Percentiles rank a stretch among this genome's conserved stretches.
Evolutionary conservation across 2,888 invertebrate genomes (phyloP).

Genomic region (Cerceris rybyensis): DNA sequence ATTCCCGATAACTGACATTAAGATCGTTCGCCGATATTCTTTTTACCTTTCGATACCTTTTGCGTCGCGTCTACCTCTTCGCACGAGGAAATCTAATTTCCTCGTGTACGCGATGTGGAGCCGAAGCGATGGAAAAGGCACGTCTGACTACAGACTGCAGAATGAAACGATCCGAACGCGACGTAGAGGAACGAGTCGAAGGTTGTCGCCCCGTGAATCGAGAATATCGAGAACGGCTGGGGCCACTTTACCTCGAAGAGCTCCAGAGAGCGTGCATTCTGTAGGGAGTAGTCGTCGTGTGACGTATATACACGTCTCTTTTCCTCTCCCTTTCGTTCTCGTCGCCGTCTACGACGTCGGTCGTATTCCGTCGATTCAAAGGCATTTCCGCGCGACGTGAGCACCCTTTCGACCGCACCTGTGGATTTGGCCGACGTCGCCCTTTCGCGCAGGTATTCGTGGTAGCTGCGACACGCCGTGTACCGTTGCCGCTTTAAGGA

Average conservation of each 20-base stretch:
- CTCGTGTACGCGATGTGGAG: constrained; percentile 34
- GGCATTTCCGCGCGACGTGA: constrained; percentile 61
- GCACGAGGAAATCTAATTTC: constrained; percentile 49
- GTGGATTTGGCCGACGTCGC: constrained; percentile 59
- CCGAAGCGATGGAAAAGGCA: constrained; percentile 14
- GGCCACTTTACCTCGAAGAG: constrained; percentile 33
- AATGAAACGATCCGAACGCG: constrained; percentile 17
- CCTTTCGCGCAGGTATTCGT: constrained; percentile 28
- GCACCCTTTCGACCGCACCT: constrained; percentile 65
- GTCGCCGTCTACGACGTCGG: constrained; percentile 33
- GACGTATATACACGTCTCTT: constrained; percentile 17
- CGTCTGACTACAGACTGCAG: constrained; percentile 6
- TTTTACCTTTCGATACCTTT: constrained; percentile 7
- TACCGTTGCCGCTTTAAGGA: constrained; percentile 13
- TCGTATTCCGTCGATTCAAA: constrained; percentile 51
- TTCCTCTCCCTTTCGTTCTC: constrained; percentile 5
- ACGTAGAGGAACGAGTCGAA: constrained; percentile 14
- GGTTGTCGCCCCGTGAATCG: constrained; percentile 49
- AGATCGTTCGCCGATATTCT: constrained; percentile 2
- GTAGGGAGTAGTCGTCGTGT: constrained; percentile 26
- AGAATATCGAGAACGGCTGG: constrained; percentile 31
- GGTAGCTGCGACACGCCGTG: constrained; percentile 21
- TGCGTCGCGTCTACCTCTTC: constrained; percentile 26
- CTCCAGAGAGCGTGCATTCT: constrained; percentile 9
- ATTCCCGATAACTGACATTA: constrained; percentile 1